Base-by-base conservation (phyloP, 2,797 vertebrate species). In the Diplodus puntazzo region DNA sequence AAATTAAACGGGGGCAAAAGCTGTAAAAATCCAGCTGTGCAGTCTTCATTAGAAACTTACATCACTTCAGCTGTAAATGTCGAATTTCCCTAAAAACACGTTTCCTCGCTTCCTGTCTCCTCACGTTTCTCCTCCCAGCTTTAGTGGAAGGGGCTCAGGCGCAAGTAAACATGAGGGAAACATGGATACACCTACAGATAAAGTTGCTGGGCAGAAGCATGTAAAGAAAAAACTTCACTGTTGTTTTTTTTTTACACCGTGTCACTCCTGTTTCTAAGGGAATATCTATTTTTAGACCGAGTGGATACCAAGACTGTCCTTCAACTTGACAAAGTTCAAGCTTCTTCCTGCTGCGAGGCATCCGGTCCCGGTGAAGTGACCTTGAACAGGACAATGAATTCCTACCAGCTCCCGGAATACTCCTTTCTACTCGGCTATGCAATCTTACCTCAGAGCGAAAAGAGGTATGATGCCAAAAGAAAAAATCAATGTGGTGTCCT, bases 311-410 rank as follows among this genome's bases (percentile, higher is more conserved):
- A 72, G 67, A 77, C 67, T 48, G 50, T 76, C 74, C 78, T 83
- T 75, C 69, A 77, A 73, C 65, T 81, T 58, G 50, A 73, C 53
- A 74, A 73, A 70, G 77, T 60, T 75, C 43, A 73, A 77, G 45
- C 69, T 71, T 58, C 71, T 55, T 81, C 69, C 63, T 62, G 42
- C 72, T 72, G 39, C 30, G 43, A 64, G 49, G 25, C 59, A 54
- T 80, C 74, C 21, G 6, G 34, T 39, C 20, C 34, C 34, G 13
- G 61, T 54, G 54, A 71, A 60, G 54, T 69, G 77, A 89, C 82
- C 85, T 84, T 87, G 80, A 73, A 77, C 48, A 55, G 55, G 79
- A 82, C 69, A 70, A n/a, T 39, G 75, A 59, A 73, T 82, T 67
- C 73, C 54, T 46, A 5, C 8, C 27, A 52, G 66, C 54, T 68